Conservation (phyloP, 2,888 invertebrate genomes). For the Tiliacea aurago region DNA sequence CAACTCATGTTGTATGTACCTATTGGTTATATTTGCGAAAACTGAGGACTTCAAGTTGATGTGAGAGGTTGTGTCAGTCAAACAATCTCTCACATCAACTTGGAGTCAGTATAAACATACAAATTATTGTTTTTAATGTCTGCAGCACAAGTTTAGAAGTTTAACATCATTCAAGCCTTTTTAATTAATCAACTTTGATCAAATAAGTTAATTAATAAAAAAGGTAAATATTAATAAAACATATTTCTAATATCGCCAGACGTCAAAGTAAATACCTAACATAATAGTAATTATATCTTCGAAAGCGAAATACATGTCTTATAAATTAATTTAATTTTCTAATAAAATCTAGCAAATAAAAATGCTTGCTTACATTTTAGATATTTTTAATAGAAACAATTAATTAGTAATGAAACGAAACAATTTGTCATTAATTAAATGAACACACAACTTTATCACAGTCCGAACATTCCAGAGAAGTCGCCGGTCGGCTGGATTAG, state of each 20-base stretch:
- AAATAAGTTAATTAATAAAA: background rate
- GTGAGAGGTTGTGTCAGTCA: background rate
- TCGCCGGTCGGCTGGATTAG: constrained; percentile 13
- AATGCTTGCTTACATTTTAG: background rate
- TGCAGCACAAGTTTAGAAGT: background rate
- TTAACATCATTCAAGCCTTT: background rate
- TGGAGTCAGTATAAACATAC: too few relatives aligned
- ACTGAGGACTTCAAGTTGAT: background rate
- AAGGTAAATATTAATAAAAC: background rate
- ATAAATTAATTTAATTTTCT: background rate
- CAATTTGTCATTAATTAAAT: constrained; percentile 41
- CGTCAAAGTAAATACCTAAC: constrained; percentile 3
- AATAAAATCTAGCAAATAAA: background rate
- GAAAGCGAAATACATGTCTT: background rate
- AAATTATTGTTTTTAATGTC: background rate
- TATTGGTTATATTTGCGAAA: background rate
- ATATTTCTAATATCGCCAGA: constrained; percentile 1
- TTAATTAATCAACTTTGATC: background rate
- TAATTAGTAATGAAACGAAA: constrained; percentile 29
- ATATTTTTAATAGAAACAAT: constrained; percentile 15
- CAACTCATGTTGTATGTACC: background rate
- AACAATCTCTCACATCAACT: too few relatives aligned
- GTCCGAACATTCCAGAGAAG: constrained; percentile 18
- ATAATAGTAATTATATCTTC: background rate
- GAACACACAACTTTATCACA: constrained; percentile 23